These are phyloP conservation scores for Agrotis ipsilon DNA, from an alignment of 2,888 invertebrate genomes.

Conservation along the genomic window DNA sequence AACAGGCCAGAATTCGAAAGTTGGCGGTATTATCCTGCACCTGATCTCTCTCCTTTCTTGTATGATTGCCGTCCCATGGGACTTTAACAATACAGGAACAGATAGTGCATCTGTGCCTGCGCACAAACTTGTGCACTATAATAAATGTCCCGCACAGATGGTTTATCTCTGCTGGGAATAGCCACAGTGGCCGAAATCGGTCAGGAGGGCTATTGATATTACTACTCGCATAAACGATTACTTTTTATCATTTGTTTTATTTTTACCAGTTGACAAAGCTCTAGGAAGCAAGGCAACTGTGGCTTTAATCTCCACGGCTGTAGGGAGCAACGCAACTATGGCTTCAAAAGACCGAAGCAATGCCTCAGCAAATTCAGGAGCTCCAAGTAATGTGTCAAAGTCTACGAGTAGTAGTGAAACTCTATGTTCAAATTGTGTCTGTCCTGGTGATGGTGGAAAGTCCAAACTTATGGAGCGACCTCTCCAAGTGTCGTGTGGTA, in stretches of 20 bases:
- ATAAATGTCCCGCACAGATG: too few relatives aligned
- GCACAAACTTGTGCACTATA: too few relatives aligned
- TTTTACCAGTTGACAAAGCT: constrained; percentile 5
- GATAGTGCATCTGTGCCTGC: too few relatives aligned
- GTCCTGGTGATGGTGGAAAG: not conserved
- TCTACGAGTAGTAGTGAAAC: not conserved
- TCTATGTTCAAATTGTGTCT: not conserved
- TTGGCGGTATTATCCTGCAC: too few relatives aligned
- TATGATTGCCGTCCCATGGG: too few relatives aligned
- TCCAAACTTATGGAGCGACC: not conserved
- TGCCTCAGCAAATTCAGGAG: not conserved
- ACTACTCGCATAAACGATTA: too few relatives aligned
- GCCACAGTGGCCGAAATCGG: too few relatives aligned
- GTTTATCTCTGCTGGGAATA: too few relatives aligned
- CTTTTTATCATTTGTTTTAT: not conserved
- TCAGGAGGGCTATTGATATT: too few relatives aligned
- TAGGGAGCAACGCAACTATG: not conserved
- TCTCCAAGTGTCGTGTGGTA: constrained; percentile 20
- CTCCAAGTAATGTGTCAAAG: not conserved
- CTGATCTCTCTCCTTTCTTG: too few relatives aligned
- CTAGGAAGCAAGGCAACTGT: not conserved
- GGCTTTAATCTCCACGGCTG: not conserved
- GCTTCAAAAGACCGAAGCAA: not conserved
- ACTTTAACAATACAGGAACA: too few relatives aligned
- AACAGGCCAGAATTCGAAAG: too few relatives aligned